Conservation (phyloP, 2,113 vertebrate genomes). For the Zapornia atra region DNA sequence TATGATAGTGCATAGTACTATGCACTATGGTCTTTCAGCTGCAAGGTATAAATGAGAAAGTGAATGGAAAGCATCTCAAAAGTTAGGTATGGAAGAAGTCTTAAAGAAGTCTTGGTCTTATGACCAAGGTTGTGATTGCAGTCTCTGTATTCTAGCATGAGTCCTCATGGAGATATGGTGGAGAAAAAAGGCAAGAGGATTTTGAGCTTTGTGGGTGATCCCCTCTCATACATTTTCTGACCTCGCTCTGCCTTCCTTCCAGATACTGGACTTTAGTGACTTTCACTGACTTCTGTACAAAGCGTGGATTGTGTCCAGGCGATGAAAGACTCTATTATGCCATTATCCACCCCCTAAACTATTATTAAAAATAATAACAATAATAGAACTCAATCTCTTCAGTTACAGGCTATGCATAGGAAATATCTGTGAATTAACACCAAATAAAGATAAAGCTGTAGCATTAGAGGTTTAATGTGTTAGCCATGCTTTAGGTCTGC, state of each 20-base stretch:
- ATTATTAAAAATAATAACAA: not conserved
- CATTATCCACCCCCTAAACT: not conserved
- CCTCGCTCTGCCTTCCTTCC: not conserved
- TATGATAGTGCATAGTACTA: not conserved
- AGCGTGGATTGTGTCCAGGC: not conserved
- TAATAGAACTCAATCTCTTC: not conserved
- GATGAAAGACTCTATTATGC: not conserved
- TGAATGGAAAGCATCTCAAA: not conserved
- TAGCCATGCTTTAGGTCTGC: not conserved
- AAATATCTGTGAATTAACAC: not conserved
- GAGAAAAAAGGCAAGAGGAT: not conserved
- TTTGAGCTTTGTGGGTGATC: not conserved
- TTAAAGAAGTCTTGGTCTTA: slow-evolving; percentile 6
- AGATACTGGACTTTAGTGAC: not conserved
- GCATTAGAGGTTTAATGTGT: not conserved
- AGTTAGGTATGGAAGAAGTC: not conserved
- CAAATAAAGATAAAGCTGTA: not conserved
- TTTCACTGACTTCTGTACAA: not conserved
- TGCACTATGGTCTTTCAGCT: not conserved
- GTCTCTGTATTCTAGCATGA: not conserved
- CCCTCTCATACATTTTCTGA: not conserved
- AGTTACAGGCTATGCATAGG: not conserved
- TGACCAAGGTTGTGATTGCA: not conserved
- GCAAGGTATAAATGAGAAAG: not conserved
- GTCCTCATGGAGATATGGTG: not conserved